Percentiles rank a stretch among this genome's conserved stretches.
Evolutionary conservation across 1,140 invertebrate species (phyloP).

Genomic region (Macrostomum lignano): DNA sequence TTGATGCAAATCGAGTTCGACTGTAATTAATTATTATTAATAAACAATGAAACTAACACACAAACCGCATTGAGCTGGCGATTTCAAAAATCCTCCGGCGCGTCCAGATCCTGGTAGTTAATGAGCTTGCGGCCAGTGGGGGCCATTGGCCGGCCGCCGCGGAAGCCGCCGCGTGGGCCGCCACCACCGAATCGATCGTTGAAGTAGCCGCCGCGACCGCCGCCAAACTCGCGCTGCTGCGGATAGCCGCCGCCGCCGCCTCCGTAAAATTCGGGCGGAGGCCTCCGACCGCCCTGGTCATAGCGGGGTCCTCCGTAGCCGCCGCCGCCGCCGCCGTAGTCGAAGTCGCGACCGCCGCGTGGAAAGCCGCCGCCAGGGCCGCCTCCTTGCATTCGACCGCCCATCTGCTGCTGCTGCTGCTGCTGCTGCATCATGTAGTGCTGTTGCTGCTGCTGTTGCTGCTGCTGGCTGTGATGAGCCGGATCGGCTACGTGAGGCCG

Average conservation of each 20-base stretch:
- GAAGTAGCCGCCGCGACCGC: neutral
- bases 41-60: neutral
- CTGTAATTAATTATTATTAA: neutral
- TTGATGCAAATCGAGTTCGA: neutral
- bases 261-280: neutral
- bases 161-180: too few relatives aligned
- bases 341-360: neutral
- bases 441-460: neutral
- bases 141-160: too few relatives aligned
- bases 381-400: too few relatives aligned
- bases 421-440: neutral
- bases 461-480: neutral
- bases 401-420: neutral
- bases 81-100: conserved; percentile 4
- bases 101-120: conserved; percentile 4
- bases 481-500: conserved; percentile 32
- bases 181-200: neutral
- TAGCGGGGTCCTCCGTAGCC: neutral
- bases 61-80: neutral
- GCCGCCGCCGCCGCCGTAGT: neutral
- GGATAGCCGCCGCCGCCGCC: neutral
- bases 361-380: too few relatives aligned
- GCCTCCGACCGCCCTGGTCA: neutral
- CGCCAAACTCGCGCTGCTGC: neutral
- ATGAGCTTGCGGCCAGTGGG: neutral